Base-by-base conservation (phyloP, 1,140 invertebrate species). In the Euura saliciscinereae region DNA sequence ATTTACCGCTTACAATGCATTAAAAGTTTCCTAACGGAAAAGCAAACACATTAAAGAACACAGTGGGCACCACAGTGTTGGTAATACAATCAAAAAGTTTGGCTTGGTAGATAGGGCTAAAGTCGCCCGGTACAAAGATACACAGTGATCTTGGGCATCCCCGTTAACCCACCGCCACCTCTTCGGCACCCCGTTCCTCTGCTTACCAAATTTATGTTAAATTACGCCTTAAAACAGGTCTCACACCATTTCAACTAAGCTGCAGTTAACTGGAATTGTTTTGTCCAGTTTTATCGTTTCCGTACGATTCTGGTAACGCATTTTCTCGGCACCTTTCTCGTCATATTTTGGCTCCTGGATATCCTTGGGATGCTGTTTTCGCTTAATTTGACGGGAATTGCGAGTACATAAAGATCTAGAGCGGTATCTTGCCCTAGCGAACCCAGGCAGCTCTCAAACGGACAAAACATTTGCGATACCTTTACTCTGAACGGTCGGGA, bases 1-100 rank as follows among this genome's bases (percentile, higher is more conserved):
- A 69, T 13, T 13, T 44, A 44, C 68, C 45, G 68, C 68, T 69
- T 69, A 69, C 68, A 69, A 69, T 69, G 68, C 68, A 69, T 69
- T 69, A 69, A 69, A 69, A 69, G 28, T 69, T 69, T 69, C 28
- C 42, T 28, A n/a, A 11, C n/a, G 43, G 43, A 69, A 69, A 69
- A 69, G 68, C 68, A 69, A 69, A 69, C 68, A 45, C 68, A 69
- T 45, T 45, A 44, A 46, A 46, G 43, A 44, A 11, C 68, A 2
- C 4, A 10, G 43, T 13, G 11, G 43, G 28, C 28, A 28, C 28
- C 11, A 13, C 43, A 10, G 68, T 45, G 43, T 13, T 69, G 43
- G 66, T 67, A 67, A 67, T 67, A 67, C 66, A 67, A 67, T 67
- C 66, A 67, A 44, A 67, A 67, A 67, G 66, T 67, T 67, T 44